Evolutionary conservation across 2,797 vertebrate species (phyloP).

Genomic region (Hippopotamyrus pictus): DNA sequence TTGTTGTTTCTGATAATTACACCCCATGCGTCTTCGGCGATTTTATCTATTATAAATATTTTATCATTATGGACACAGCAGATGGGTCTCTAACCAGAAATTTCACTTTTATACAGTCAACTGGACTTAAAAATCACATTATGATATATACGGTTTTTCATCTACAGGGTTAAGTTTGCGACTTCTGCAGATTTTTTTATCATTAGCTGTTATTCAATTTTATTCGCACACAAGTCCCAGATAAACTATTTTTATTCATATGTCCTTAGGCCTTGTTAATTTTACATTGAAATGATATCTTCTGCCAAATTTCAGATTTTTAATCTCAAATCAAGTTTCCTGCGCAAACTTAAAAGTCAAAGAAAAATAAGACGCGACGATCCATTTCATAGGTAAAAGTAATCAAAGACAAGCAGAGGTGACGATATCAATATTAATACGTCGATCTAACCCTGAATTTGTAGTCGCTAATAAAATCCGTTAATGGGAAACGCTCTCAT

Average conservation of each 20-base stretch:
- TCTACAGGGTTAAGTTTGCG: background rate
- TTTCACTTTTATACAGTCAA: background rate
- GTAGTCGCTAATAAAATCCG: background rate
- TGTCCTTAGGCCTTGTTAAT: background rate
- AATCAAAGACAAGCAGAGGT: background rate
- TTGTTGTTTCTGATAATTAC: background rate
- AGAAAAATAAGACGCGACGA: background rate
- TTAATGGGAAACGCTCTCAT: background rate
- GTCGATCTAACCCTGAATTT: background rate
- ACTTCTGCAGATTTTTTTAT: background rate
- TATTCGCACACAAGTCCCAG: background rate
- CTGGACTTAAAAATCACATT: background rate
- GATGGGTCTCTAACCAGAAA: background rate
- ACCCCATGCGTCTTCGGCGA: background rate
- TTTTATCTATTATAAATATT: background rate
- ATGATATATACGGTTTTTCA: background rate
- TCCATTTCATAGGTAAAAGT: background rate
- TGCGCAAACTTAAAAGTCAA: background rate
- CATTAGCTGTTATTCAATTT: background rate
- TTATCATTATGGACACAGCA: background rate
- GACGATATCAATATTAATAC: background rate
- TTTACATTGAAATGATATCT: background rate
- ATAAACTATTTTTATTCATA: background rate
- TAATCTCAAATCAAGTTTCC: background rate
- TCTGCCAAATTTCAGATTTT: background rate